Base-by-base conservation (phyloP, 30 jellyfish, hydroid and myxozoan genomes). In the Hydractinia echinata region DNA sequence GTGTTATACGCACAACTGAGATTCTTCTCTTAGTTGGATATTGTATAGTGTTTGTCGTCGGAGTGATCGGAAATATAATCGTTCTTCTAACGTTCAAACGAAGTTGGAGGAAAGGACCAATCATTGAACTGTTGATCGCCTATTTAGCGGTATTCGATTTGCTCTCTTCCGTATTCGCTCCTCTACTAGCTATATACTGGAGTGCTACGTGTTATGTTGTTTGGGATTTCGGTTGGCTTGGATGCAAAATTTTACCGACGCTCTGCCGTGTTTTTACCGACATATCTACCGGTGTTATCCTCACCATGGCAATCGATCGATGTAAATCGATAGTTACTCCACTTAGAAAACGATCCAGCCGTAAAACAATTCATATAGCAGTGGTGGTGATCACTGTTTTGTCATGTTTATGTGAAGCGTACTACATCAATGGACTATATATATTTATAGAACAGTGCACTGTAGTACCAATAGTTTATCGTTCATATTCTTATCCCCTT, bases 221-320 rank as follows among this genome's bases (percentile, higher is more conserved):
- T 19, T 92, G 98, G 98, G 86, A 86, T 67, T 92, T 92, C 66
- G 98, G 98, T 1, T n/a, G 68, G n/a, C 16, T 79, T 73, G 98
- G 95, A 0, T 92, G 98, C 60, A 92, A 86, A 80, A 61, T 92
- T n/a, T 76, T 92, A 9, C 88, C 90, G 4, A 86, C 93, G 0
- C 53, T 92, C 4, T 76, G 89, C 7, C 95, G 95, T 5, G 55
- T 87, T 30, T 50, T 85, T 15, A 83, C 96, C 6, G 87, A 85
- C 18, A 76, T 86, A 10, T 92, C 98, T 21, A 55, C 86, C 10
- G 92, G 87, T 10, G 76, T 92, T 13, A 87, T 92, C 50, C 86
- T 92, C 44, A 66, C 87, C 49, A 83, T 92, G 61, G 96, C 89
- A 48, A 16, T 92, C 56, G 98, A 92, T 68, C 86, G 98, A n/a